A percentile compares a stretch with the other conserved stretches of the same genome.
Evolutionary conservation across 2,113 vertebrate genomes (phyloP).

Genomic region (Anguilla rostrata): DNA sequence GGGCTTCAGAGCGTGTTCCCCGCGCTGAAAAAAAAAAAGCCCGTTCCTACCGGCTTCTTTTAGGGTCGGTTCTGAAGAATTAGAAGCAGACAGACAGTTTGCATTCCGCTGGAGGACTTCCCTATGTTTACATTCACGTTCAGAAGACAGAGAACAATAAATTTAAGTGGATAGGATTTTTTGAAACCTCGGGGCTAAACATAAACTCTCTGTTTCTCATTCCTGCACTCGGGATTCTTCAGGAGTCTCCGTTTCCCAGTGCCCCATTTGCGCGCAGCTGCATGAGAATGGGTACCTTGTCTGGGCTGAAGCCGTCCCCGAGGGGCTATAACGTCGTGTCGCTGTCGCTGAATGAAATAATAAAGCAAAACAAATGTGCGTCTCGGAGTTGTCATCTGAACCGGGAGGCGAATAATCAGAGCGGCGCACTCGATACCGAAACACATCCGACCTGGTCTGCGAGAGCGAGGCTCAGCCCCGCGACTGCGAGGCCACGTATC

Average conservation of each 20-base stretch:
- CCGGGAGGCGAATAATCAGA: not conserved
- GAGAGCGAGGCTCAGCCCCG: not conserved
- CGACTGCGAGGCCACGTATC: not conserved
- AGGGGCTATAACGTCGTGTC: constrained; percentile 16
- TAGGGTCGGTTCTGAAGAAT: not conserved
- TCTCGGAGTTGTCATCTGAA: not conserved
- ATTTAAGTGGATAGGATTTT: not conserved
- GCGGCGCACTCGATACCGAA: not conserved
- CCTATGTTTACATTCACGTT: not conserved
- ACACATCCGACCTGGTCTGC: not conserved
- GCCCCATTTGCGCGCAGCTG: not conserved
- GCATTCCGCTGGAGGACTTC: not conserved
- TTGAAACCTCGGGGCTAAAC: not conserved
- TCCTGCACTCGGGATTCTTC: not conserved
- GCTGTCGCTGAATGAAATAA: not conserved
- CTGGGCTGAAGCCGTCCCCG: not conserved
- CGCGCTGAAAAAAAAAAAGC: not conserved
- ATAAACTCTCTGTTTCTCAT: not conserved
- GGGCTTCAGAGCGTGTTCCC: not conserved
- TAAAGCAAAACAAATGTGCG: not conserved
- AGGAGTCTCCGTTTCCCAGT: not conserved
- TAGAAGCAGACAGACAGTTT: not conserved
- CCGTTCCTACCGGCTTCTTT: not conserved
- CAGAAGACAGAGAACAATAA: not conserved
- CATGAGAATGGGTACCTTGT: not conserved